Evolutionary conservation across 2,888 invertebrate genomes (phyloP).

Genomic region (Spilarctia lutea): DNA sequence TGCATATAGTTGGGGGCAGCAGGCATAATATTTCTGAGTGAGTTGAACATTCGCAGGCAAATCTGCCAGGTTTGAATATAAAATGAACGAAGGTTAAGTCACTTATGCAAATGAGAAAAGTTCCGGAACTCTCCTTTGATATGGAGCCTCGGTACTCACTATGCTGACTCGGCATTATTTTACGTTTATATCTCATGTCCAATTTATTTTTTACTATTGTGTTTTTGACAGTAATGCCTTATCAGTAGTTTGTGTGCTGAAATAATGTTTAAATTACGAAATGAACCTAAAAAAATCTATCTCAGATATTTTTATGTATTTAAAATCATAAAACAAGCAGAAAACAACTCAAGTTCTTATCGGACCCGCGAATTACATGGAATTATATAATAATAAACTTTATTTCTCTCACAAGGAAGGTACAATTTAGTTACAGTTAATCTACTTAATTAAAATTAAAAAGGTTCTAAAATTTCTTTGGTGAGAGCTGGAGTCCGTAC

Average conservation of each 20-base stretch:
- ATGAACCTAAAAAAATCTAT: too few relatives aligned
- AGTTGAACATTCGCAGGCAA: slow-evolving; percentile 55
- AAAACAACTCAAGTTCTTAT: not conserved
- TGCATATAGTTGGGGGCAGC: slow-evolving; percentile 42
- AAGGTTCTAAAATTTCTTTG: too few relatives aligned
- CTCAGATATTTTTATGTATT: too few relatives aligned
- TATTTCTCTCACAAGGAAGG: too few relatives aligned
- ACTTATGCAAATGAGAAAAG: slow-evolving; percentile 71
- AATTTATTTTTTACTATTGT: slow-evolving; percentile 19
- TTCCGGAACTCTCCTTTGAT: slow-evolving; percentile 56
- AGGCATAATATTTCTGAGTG: slow-evolving; percentile 65
- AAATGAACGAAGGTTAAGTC: slow-evolving; percentile 68
- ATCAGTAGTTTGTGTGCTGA: not conserved
- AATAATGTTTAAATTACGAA: not conserved
- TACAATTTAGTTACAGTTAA: too few relatives aligned
- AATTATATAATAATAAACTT: too few relatives aligned
- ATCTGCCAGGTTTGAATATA: slow-evolving; percentile 66
- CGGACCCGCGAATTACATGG: not conserved
- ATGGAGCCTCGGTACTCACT: slow-evolving; percentile 44
- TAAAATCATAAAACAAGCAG: not conserved
- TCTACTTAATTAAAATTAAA: too few relatives aligned
- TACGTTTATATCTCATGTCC: slow-evolving; percentile 24
- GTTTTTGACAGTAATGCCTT: not conserved
- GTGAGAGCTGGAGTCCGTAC: too few relatives aligned
- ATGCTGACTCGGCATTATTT: slow-evolving; percentile 32